Evolutionary conservation across 2,113 vertebrate genomes (phyloP), one percentile per base, ranked within the genome.

Genomic region (Halcyon senegalensis): DNA sequence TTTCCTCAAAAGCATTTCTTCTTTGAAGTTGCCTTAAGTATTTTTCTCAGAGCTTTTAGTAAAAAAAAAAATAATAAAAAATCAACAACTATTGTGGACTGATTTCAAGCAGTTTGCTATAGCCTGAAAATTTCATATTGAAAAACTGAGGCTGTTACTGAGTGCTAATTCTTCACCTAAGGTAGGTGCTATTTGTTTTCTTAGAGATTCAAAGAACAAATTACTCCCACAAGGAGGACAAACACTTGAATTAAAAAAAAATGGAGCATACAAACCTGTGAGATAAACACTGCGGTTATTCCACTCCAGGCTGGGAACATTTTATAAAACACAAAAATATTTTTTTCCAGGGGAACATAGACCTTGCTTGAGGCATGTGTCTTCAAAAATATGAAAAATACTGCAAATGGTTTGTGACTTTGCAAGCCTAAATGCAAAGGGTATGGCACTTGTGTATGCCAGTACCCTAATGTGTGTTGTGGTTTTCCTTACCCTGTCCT

Each of bases 1-100:
- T 93, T 95, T 96, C 93, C 95, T 96, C 91, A 97, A 90, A 91
- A 96, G 89, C 62, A 87, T 95, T 94, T 91, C 56, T 84, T 80
- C 95, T 97, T 95, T 96, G 73, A 94, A 89, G 56, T 92, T 87
- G 73, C 39, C n/a, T 59, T 79, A 79, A 76, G 30, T 67, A 72
- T 78, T 92, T 90, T 89, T 64, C 73, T 87, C 83, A 72, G 64
- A 78, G 43, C 3, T 28, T 46, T 66, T 56, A 37, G 23, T 16
- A 37, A 10, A 41, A 25, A 37, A 16, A 27, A 58, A 58, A 12
- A 31, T 16, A 46, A 20, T 11, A 9, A 17, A 33, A 20, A 58
- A 58, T 11, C 30, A 56, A 56, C 19, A 14, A 14, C 27, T 7
- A 7, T 46, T 28, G 18, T 60, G 43, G 33, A 51, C 84, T 84